Conservation (phyloP, 2,113 vertebrate genomes). For the Cricetomys ansorgei region DNA sequence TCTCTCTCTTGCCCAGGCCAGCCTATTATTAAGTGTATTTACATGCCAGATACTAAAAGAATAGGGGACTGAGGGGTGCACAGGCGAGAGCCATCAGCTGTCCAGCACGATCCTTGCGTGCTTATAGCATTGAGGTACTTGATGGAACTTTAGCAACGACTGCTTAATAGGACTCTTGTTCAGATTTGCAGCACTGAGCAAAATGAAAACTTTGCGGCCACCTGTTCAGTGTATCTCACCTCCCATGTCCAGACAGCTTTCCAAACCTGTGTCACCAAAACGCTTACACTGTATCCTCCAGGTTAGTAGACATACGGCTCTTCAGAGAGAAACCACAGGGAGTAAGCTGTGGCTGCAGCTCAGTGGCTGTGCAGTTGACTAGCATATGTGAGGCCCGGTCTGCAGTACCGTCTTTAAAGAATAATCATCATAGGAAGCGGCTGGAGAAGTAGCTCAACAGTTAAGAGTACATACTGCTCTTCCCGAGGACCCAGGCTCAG, state of each 20-base stretch:
- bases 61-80: not conserved
- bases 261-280: not conserved
- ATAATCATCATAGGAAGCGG: not conserved
- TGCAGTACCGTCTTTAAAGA: not conserved
- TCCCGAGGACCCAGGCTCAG: not conserved
- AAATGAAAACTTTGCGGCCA: not conserved
- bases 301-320: not conserved
- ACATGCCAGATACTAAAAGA: not conserved
- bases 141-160: not conserved
- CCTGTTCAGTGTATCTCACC: slow-evolving; percentile 7
- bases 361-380: too few relatives aligned
- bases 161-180: not conserved
- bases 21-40: not conserved
- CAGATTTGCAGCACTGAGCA: not conserved
- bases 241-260: not conserved
- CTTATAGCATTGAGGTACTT: not conserved
- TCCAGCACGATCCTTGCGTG: not conserved
- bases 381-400: not conserved
- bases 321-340: not conserved
- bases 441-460: too few relatives aligned
- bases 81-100: rapidly evolving
- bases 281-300: not conserved
- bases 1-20: too few relatives aligned
- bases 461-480: too few relatives aligned
- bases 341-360: too few relatives aligned